Conservation (phyloP, 37 sponge, comb jelly and placozoan genomes). For the Ephydatia muelleri region DNA sequence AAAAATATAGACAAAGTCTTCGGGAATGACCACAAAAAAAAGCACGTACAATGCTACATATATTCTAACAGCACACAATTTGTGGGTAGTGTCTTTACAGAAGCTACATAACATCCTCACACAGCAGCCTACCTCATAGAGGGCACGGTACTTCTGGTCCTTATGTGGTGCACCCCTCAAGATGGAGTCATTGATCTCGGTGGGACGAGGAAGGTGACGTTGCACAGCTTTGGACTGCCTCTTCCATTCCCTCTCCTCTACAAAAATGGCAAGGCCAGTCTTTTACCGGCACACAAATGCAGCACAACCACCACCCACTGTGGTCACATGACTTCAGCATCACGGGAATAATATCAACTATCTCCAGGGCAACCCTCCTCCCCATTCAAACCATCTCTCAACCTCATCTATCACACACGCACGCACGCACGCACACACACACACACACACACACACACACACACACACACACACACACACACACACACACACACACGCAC, state of each 20-base stretch:
- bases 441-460: conserved; percentile 24
- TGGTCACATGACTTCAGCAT: too few species aligned
- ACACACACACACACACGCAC: not conserved
- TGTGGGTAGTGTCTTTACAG: too few species aligned
- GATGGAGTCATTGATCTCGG: conserved; percentile 79
- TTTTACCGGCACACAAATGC: not conserved
- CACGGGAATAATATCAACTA: too few species aligned
- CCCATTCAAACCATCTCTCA: too few species aligned
- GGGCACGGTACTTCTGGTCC: conserved; percentile 74
- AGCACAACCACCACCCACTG: not conserved
- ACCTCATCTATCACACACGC: too few species aligned
- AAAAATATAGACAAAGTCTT: too few species aligned
- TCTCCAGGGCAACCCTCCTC: too few species aligned
- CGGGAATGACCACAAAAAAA: too few species aligned
- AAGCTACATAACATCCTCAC: too few species aligned
- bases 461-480: not conserved
- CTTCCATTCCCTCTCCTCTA: conserved; percentile 72
- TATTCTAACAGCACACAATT: too few species aligned
- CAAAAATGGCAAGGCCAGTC: conserved; percentile 5
- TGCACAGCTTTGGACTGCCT: conserved; percentile 85
- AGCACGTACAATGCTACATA: too few species aligned
- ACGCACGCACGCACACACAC: conserved; percentile 14
- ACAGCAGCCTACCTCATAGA: conserved; percentile 53
- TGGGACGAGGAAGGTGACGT: conserved; percentile 82
- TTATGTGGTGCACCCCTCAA: conserved; percentile 71